Evolutionary conservation across 2,797 vertebrate genomes (phyloP), one percentile per base, ranked within the genome.

Genomic region (Pipistrellus kuhlii): DNA sequence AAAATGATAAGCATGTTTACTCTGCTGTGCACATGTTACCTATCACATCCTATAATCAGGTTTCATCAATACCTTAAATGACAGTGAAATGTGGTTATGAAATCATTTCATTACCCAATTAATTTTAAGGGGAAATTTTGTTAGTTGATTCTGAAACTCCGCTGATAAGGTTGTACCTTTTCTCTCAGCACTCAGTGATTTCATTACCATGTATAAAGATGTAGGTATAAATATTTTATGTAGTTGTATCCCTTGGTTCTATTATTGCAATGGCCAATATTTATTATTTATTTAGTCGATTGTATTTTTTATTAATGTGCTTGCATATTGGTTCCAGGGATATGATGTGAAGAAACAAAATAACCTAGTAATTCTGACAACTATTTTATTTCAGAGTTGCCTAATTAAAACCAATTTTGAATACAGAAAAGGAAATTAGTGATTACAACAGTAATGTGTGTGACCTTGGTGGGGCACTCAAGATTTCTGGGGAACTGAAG

Each of bases 211-310:
- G 10, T 78, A 5, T 66, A 88, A 93, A 94, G 85, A 84, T 64
- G 30, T 38, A 86, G 8, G 10, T 57, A 90, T 91, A 72, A 93
- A 86, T 95, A 86, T 85, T 97, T 95, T 69, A 95, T 91, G 13
- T 71, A 25, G 30, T 17, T 83, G 92, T 55, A 81, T 84, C 3
- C 35, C 12, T 73, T 92, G 68, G 59, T 55, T 95, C 48, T 95
- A 17, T 69, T 88, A 88, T 76, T 91, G 25, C 32, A 76, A 20
- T 62, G 18, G 87, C 80, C 20, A 2, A 35, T 96, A 73, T 82
- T 95, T 95, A 95, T 92, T 90, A 84, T 92, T 92, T 92, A 71
- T 72, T 77, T 64, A 90, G 51, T 71, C 69, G 85, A 71, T 72
- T 69, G 30, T 1, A 27, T 78, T 84, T 93, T 82, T 44, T 8